A percentile compares a stretch with the other conserved stretches of the same genome.
phyloP scores from a whole-genome alignment of 37 sponge, comb jelly and placozoan species.

The Amphimedon queenslandica region DNA sequence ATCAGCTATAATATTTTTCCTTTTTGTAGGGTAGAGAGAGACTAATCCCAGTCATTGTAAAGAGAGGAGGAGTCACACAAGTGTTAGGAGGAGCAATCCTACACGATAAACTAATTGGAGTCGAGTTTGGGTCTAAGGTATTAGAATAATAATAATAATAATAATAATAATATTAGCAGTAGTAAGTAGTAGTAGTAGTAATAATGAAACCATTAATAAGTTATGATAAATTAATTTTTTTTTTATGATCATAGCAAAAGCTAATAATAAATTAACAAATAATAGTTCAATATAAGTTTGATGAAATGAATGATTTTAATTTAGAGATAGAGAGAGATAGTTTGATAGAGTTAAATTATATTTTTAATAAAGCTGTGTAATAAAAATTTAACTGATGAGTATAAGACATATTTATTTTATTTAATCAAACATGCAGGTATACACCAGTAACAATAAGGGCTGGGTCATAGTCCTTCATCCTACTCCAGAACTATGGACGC shows the following conservation, averaged over 20 bases:
- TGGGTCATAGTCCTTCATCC: constrained; percentile 77
- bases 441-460: constrained; percentile 65
- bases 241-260: too few relatives aligned
- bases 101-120: constrained; percentile 83
- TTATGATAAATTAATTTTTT: neutral
- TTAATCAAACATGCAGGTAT: constrained; percentile 43
- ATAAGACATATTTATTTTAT: neutral
- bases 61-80: constrained; percentile 62
- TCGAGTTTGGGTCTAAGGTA: constrained; percentile 83
- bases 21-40: constrained; percentile 46
- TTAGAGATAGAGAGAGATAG: too few relatives aligned
- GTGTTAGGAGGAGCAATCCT: constrained; percentile 65
- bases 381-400: neutral
- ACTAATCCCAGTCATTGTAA: constrained; percentile 52
- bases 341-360: too few relatives aligned
- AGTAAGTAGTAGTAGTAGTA: neutral
- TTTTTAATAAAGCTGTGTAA: neutral
- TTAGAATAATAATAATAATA: too few relatives aligned
- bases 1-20: neutral
- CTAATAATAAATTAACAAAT: too few relatives aligned
- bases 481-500: constrained; percentile 97
- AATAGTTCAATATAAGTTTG: too few relatives aligned
- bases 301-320: too few relatives aligned
- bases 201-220: neutral
- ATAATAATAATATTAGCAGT: too few relatives aligned